Evolutionary conservation across 2,888 invertebrate genomes (phyloP), one percentile per base, ranked within the genome.

Genomic region (Ectropis crepuscularia): DNA sequence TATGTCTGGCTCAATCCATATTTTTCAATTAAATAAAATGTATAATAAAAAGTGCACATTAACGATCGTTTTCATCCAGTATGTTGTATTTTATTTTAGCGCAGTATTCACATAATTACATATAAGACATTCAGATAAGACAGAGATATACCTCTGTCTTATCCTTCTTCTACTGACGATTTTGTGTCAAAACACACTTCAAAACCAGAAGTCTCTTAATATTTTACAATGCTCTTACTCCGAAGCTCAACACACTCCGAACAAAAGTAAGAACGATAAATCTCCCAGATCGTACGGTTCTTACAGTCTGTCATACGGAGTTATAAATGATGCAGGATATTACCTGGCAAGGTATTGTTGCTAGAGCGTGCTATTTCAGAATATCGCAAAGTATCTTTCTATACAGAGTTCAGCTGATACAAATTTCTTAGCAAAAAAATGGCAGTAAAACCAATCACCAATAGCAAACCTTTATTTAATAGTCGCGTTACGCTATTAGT

Each of bases 261-360:
- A 59, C 54, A 59, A 59, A 59, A 65, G 51, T 60, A 54, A 60
- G 42, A 28, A 55, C 64, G 12, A 64, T 64, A 64, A 64, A 64
- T 64, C 64, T 57, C 11, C 43, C 6, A 63, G 57, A 71, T 69
- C 67, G 72, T 65, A 62, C 53, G 53, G 51, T 61, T 63, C 64
- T 67, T 72, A 67, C 66, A 53, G 64, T 60, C 46, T 62, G 63
- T 63, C 61, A 68, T 65, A 70, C 57, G 57, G 65, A 53, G 67
- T 78, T 72, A 77, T 76, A 78, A 79, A 80, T 77, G 77, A 75
- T 75, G 72, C 74, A 68, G 68, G 67, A 74, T 79, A 77, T 78
- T 77, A 76, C 73, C 69, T 71, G 68, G 60, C 57, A 46, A 65
- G 60, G 60, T 60, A 65, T 71, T 75, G 71, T 74, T 74, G 74